A percentile compares a stretch with the other conserved stretches of the same genome.
phyloP scores from a whole-genome alignment of 1,140 invertebrate genomes.

The Musca vetustissima region DNA sequence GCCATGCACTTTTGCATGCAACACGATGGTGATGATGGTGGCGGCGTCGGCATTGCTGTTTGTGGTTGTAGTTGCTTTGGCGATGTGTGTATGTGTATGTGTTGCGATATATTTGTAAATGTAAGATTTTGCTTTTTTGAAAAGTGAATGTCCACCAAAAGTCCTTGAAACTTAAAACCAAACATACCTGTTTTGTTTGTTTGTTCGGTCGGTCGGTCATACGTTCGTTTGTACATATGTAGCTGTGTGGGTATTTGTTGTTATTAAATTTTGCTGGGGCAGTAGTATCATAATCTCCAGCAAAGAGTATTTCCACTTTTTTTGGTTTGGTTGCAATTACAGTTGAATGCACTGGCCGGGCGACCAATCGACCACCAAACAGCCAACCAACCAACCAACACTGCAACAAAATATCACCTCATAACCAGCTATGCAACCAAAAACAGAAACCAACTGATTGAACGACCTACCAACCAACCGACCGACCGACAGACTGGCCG shows the following conservation, averaged over 20 bases:
- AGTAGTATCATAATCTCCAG: conserved; percentile 16
- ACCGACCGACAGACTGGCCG: too few species aligned
- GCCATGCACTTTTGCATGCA: background rate
- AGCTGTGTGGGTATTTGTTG: background rate
- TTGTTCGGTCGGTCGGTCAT: background rate
- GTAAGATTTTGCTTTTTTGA: conserved; percentile 3
- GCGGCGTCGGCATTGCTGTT: background rate
- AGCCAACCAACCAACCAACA: too few species aligned
- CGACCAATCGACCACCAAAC: too few species aligned
- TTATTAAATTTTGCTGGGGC: conserved; percentile 17
- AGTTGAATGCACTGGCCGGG: conserved; percentile 12
- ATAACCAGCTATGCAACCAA: too few species aligned
- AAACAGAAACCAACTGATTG: too few species aligned
- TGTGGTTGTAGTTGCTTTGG: background rate
- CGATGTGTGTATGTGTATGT: background rate
- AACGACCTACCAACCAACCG: too few species aligned
- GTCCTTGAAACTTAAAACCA: conserved; percentile 28
- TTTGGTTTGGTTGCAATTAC: conserved; percentile 14
- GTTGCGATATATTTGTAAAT: too few species aligned
- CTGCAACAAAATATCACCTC: too few species aligned
- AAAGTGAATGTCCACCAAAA: conserved; percentile 30
- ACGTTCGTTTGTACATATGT: background rate
- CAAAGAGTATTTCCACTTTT: too few species aligned
- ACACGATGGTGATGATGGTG: background rate
- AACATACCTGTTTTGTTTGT: conserved; percentile 21